Evolutionary conservation across 2,113 vertebrate genomes (phyloP), one percentile per base, ranked within the genome.

Genomic region (Spea bombifrons): DNA sequence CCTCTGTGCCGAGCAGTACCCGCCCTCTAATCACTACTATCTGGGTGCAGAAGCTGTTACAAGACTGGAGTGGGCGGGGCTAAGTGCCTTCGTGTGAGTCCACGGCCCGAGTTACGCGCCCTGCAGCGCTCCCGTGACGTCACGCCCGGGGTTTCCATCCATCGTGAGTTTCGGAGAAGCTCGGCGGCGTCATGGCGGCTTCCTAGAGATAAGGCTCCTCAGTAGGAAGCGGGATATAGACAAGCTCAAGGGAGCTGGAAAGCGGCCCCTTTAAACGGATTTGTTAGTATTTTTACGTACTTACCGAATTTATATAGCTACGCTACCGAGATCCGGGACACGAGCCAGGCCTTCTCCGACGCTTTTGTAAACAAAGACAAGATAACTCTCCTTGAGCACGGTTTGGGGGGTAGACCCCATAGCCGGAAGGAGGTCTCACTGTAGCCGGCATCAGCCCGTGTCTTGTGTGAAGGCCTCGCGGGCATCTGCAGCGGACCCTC

Each of bases 91-190:
- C 66, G 75, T 76, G 50, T 76, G 66, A 76, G 66, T 76, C 75
- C 59, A 76, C 66, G 75, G 67, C 75, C 49, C 5, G 67, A 78
- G 67, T 61, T 72, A 45, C 76, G 69, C 69, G 69, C 69, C 59
- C 76, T 78, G 76, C 76, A 78, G 76, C 76, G 76, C 76, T 71
- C 30, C 15, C 30, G 76, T 78, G 76, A 78, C 76, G 76, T 78
- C 76, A 78, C 76, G 69, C 76, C 76, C 70, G 68, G 76, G 69
- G 76, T 78, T 78, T 78, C 76, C 76, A 78, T 72, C 76, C 76
- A 71, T 78, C 68, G 68, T 78, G 76, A 73, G 76, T 78, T 78
- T 78, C 52, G 45, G 52, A 69, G 66, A 66, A 76, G 75, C 75
- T 76, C 66, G 75, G 75, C 75, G 75, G 75, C 66, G 75, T 76